Evolutionary conservation across 2,888 invertebrate species (phyloP).

Genomic region (Aporophyla lueneburgensis): DNA sequence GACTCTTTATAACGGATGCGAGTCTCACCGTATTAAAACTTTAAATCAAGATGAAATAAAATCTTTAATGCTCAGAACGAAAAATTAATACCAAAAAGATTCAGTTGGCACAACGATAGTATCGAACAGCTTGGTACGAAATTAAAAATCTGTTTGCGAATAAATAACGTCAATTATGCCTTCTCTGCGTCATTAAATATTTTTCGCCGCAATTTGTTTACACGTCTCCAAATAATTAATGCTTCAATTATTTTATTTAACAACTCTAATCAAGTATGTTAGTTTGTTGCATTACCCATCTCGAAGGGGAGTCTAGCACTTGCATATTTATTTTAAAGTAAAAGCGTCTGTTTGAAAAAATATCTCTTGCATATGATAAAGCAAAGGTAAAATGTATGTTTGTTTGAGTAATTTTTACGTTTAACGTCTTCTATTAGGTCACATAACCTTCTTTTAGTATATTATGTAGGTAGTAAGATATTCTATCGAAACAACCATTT

Average conservation of each 20-base stretch:
- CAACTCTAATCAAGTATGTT: slow-evolving; percentile 60
- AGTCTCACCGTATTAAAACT: slow-evolving; percentile 70
- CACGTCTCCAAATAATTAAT: slow-evolving; percentile 58
- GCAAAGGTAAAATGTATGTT: slow-evolving; percentile 3
- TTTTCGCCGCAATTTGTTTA: slow-evolving; percentile 63
- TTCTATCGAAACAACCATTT: not conserved
- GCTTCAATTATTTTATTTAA: slow-evolving; percentile 65
- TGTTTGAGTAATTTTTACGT: not conserved
- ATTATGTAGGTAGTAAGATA: not conserved
- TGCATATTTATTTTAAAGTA: slow-evolving; percentile 48
- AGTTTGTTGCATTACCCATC: slow-evolving; percentile 56
- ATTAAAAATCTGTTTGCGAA: slow-evolving; percentile 54
- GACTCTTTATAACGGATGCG: slow-evolving; percentile 78
- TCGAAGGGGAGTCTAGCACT: slow-evolving; percentile 57
- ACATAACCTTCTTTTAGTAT: not conserved
- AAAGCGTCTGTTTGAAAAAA: slow-evolving; percentile 30
- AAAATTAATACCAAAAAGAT: slow-evolving; percentile 34
- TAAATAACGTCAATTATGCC: slow-evolving; percentile 55
- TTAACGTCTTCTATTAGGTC: not conserved
- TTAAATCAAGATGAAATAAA: slow-evolving; percentile 62
- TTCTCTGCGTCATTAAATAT: slow-evolving; percentile 54
- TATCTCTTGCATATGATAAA: slow-evolving; percentile 24
- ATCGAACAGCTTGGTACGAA: slow-evolving; percentile 29
- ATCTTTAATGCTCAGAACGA: slow-evolving; percentile 47
- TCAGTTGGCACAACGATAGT: slow-evolving; percentile 15